Conservation (phyloP, 2,113 vertebrate genomes). For the Saguinus imperator region DNA sequence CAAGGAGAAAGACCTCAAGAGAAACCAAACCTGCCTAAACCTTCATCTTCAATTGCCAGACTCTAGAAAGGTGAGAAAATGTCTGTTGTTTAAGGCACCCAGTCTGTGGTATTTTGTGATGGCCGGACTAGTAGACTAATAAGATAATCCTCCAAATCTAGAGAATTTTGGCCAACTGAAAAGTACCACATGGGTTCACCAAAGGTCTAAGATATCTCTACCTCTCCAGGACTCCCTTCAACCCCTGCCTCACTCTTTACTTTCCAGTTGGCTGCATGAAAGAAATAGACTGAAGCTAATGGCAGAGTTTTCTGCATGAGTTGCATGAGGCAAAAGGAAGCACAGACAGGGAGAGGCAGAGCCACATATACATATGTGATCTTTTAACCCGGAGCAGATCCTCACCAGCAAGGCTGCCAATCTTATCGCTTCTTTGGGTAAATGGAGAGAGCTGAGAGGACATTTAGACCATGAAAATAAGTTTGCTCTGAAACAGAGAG, state of each 20-base stretch:
- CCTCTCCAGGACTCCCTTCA: not conserved
- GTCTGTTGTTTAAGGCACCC: not conserved
- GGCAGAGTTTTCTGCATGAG: not conserved
- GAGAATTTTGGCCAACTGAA: not conserved
- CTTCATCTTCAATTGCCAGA: not conserved
- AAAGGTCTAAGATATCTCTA: not conserved
- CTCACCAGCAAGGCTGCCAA: not conserved
- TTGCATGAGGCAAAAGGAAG: not conserved
- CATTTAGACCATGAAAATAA: not conserved
- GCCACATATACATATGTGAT: rapidly evolving
- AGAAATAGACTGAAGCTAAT: not conserved
- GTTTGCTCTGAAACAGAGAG: not conserved
- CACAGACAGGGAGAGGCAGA: not conserved
- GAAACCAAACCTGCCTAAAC: not conserved
- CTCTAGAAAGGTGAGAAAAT: not conserved
- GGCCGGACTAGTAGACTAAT: not conserved
- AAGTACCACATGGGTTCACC: not conserved
- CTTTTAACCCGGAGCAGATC: not conserved
- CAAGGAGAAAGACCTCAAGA: not conserved
- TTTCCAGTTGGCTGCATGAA: not conserved
- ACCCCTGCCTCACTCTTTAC: not conserved
- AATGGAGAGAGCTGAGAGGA: not conserved
- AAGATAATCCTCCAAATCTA: not conserved
- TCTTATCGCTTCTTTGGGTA: not conserved
- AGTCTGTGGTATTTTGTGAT: not conserved